A percentile compares a stretch with the other conserved stretches of the same genome.
phyloP scores from a whole-genome alignment of 1,140 invertebrate genomes.

The Mylabris phalerata region DNA sequence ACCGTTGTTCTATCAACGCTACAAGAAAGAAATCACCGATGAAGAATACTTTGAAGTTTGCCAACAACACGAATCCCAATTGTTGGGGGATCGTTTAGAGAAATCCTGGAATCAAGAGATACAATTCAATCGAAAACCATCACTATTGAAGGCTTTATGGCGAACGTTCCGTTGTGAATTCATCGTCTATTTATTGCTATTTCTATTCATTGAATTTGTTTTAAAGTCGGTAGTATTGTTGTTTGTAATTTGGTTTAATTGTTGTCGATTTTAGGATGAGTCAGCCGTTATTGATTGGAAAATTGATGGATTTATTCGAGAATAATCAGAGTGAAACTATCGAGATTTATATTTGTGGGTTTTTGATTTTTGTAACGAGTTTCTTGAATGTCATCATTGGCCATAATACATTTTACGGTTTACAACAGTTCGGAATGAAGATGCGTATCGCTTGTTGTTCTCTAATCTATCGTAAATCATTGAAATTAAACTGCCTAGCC shows the following conservation, averaged over 20 bases:
- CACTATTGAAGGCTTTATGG: not conserved
- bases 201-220: not conserved
- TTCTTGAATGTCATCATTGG: not conserved
- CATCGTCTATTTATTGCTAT: not conserved
- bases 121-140: not conserved
- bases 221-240: not conserved
- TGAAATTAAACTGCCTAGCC: not conserved
- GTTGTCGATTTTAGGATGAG: not conserved
- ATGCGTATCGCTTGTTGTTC: slow-evolving; percentile 3
- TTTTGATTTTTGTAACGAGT: not conserved
- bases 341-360: not conserved
- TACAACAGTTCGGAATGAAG: not conserved
- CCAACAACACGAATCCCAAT: not conserved
- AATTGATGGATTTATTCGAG: not conserved
- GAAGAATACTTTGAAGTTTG: not conserved
- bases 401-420: not conserved
- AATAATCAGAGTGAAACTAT: not conserved
- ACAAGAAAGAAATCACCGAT: not conserved
- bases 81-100: not conserved
- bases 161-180: not conserved
- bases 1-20: not conserved
- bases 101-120: not conserved
- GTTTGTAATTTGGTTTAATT: not conserved
- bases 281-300: not conserved
- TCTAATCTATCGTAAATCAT: not conserved